Evolutionary conservation across 2,797 vertebrate genomes (phyloP), one percentile per base, ranked within the genome.

Genomic region (Sardinella longiceps): DNA sequence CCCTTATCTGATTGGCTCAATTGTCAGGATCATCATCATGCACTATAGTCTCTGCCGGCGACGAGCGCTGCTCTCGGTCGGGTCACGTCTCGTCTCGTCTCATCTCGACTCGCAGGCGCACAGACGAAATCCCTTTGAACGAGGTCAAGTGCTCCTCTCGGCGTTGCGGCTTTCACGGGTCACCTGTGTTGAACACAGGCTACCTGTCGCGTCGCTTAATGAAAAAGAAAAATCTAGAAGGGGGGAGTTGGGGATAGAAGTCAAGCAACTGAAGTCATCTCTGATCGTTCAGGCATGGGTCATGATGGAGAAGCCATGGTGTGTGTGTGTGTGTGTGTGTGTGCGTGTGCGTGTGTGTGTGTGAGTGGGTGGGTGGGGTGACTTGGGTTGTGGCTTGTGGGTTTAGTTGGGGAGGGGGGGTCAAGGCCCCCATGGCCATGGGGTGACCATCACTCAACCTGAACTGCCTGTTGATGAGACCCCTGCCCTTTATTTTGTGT

Each of bases 91-190:
- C 11, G 28, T 66, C 25, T 66, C 60, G 6, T 60, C 23, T 23
- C 30, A 14, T 37, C 33, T 37, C 33, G 20, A 23, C 37, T 43
- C 70, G 37, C n/a, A n/a, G n/a, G 37, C 12, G 70, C 70, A 10
- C 23, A 15, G 37, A 1, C 18, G 70, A 39, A 77, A 77, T 77
- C 70, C 70, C 70, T 77, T 77, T 77, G 70, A 77, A 77, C 18
- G 90, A 94, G 93, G 93, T 95, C 91, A 92, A 91, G 91, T 81
- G 46, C 90, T 90, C 86, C 90, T 92, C 91, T 92, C 88, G 90
- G 87, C 82, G 51, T 30, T 43, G 51, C 80, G 63, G 88, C 85
- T 90, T 90, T 80, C 85, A 91, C 18, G 84, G 82, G 56, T 60
- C 56, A 60, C 56, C 56, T 60, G 56, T 5, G 56, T 2, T 25